A percentile compares a stretch with the other conserved stretches of the same genome.
Evolutionary conservation across 2,797 vertebrate genomes (phyloP).

Genomic region (Periophthalmus magnuspinnatus): DNA sequence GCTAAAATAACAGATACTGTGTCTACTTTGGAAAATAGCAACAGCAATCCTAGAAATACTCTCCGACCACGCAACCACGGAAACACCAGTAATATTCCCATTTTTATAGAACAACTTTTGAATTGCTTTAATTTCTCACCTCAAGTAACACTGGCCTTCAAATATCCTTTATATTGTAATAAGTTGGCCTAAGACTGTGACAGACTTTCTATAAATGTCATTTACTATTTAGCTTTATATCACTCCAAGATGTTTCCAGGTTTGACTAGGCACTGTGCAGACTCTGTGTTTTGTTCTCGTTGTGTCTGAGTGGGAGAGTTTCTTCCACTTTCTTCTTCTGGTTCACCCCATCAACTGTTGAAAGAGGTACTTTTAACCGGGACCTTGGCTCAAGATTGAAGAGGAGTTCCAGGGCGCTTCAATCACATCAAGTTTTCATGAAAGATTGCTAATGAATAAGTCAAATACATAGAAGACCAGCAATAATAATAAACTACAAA

Average conservation of each 20-base stretch:
- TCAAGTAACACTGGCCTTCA: neutral
- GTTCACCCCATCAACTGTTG: neutral
- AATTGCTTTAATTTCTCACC: neutral
- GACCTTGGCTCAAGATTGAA: neutral
- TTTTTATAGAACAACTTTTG: neutral
- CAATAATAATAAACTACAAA: too few species aligned
- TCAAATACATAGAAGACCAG: neutral
- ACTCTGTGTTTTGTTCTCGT: neutral
- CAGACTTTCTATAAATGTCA: neutral
- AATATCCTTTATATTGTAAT: neutral
- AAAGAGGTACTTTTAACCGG: neutral
- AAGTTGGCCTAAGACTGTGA: neutral
- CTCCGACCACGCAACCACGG: neutral
- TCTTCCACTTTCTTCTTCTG: neutral
- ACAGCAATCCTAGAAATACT: neutral
- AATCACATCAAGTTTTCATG: too few species aligned
- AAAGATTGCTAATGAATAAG: neutral
- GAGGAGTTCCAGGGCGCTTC: too few species aligned
- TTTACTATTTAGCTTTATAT: neutral
- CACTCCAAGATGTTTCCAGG: neutral
- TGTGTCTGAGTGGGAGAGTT: neutral
- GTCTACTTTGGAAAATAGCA: slow-evolving; percentile 3
- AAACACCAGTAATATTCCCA: neutral
- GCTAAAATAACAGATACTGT: slow-evolving; percentile 41
- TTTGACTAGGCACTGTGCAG: too few species aligned